Conservation (phyloP, 2,797 vertebrate species). For the Bryconaethiops microstoma region DNA sequence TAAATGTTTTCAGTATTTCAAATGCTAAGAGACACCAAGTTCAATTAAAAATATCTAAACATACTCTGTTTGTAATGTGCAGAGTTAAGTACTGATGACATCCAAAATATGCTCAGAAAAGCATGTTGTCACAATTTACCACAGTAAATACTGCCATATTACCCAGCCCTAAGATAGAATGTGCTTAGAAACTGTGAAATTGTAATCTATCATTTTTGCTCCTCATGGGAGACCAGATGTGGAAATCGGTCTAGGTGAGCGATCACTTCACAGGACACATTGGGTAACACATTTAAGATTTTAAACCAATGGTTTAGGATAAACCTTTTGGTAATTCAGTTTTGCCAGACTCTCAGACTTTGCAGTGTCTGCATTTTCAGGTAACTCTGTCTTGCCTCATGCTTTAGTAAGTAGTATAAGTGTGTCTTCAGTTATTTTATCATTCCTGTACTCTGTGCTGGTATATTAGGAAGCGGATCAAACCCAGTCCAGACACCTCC, state of each 20-base stretch:
- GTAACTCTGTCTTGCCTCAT: too few relatives aligned
- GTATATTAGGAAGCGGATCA: slow-evolving; percentile 14
- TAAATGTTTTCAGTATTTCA: too few relatives aligned
- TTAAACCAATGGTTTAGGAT: background rate
- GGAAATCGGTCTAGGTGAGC: slow-evolving; percentile 71
- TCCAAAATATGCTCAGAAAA: too few relatives aligned
- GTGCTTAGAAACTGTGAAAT: slow-evolving; percentile 8
- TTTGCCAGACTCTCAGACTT: background rate
- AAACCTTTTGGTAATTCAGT: background rate
- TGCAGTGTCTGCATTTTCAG: too few relatives aligned
- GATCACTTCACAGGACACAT: background rate
- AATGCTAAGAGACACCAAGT: too few relatives aligned
- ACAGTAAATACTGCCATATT: background rate
- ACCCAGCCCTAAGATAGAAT: too few relatives aligned
- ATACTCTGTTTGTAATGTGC: too few relatives aligned
- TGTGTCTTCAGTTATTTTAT: slow-evolving; percentile 4
- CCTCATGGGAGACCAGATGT: slow-evolving; percentile 54
- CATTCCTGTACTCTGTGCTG: slow-evolving; percentile 6
- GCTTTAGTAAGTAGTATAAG: background rate
- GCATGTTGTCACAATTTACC: background rate
- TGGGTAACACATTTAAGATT: slow-evolving; percentile 22
- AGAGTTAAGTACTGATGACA: too few relatives aligned
- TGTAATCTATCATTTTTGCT: slow-evolving; percentile 32
- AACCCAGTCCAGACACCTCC: background rate
- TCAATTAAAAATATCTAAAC: too few relatives aligned